Percentiles rank a stretch among this genome's conserved stretches.
Conservation (phyloP, 2,888 invertebrate species). For the Nomada flava region DNA sequence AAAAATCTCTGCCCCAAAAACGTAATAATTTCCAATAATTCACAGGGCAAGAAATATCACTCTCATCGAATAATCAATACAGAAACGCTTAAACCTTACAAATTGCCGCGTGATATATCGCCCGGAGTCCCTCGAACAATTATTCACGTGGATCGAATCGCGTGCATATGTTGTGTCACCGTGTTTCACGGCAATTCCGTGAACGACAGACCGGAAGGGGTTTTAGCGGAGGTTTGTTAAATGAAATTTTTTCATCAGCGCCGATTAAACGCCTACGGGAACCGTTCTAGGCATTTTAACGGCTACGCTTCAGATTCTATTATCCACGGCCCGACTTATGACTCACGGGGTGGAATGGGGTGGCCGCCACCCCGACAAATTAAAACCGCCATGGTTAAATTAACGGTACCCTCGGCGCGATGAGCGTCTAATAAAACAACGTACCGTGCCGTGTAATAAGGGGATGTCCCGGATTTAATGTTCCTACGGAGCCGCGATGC, state of each 20-base stretch:
- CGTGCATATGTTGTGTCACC: constrained; percentile 12
- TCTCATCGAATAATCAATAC: constrained; percentile 33
- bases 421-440: constrained; percentile 72
- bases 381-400: constrained; percentile 76
- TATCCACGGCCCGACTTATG: constrained; percentile 69
- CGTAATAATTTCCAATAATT: background rate
- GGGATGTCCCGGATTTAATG: constrained; percentile 67
- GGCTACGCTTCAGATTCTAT: constrained; percentile 68
- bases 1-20: background rate
- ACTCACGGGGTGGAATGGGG: constrained; percentile 53
- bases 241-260: constrained; percentile 60
- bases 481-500: constrained; percentile 57
- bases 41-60: constrained; percentile 3
- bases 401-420: constrained; percentile 70
- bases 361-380: constrained; percentile 65
- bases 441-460: constrained; percentile 65
- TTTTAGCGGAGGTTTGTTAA: constrained; percentile 39
- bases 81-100: constrained; percentile 9
- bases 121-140: background rate
- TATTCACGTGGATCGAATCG: constrained; percentile 10
- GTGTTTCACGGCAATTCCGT: constrained; percentile 17
- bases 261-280: constrained; percentile 40
- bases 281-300: constrained; percentile 65
- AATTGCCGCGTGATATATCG: constrained; percentile 18
- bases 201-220: constrained; percentile 9